Percentiles rank a stretch among this genome's conserved stretches.
Conservation (phyloP, 1,140 invertebrate genomes). For the Leptoteleia sp. region DNA sequence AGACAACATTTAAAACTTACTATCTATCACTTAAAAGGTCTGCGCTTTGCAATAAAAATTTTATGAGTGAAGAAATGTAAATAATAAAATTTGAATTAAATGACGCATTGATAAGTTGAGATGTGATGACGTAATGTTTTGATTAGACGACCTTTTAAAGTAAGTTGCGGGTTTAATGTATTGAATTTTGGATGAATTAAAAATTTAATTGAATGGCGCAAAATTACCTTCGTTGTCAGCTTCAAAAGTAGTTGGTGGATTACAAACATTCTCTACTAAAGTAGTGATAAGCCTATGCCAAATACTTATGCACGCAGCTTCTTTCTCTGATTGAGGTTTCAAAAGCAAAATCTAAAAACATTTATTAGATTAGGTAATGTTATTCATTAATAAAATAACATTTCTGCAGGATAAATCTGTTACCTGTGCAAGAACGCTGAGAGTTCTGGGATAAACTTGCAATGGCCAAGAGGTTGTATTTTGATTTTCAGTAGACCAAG, state of each 20-base stretch:
- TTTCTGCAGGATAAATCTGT: too few relatives aligned
- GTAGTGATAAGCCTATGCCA: slow-evolving; percentile 94
- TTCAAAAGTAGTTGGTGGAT: slow-evolving; percentile 80
- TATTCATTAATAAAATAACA: too few relatives aligned
- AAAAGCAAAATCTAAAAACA: slow-evolving; percentile 85
- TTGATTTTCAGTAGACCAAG: slow-evolving; percentile 83
- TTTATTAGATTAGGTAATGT: slow-evolving; percentile 4
- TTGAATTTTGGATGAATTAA: too few relatives aligned
- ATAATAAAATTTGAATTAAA: too few relatives aligned
- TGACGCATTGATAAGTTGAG: too few relatives aligned
- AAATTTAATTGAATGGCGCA: not conserved
- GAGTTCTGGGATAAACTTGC: slow-evolving; percentile 91
- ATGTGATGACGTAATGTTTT: too few relatives aligned
- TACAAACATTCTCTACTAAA: slow-evolving; percentile 89
- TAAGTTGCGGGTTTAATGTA: too few relatives aligned
- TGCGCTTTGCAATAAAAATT: too few relatives aligned
- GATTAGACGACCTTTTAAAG: too few relatives aligned
- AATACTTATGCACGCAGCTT: slow-evolving; percentile 92
- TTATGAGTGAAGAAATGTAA: too few relatives aligned
- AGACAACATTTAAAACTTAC: too few relatives aligned
- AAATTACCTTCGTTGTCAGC: slow-evolving; percentile 85
- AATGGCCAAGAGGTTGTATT: slow-evolving; percentile 86
- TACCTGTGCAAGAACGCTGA: slow-evolving; percentile 90
- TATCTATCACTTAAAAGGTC: too few relatives aligned
- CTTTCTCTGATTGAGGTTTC: slow-evolving; percentile 91